A percentile compares a stretch with the other conserved stretches of the same genome.
Evolutionary conservation across 92 coral and sea anemone genomes (phyloP).

Genomic region (Epizoanthus ramosus): DNA sequence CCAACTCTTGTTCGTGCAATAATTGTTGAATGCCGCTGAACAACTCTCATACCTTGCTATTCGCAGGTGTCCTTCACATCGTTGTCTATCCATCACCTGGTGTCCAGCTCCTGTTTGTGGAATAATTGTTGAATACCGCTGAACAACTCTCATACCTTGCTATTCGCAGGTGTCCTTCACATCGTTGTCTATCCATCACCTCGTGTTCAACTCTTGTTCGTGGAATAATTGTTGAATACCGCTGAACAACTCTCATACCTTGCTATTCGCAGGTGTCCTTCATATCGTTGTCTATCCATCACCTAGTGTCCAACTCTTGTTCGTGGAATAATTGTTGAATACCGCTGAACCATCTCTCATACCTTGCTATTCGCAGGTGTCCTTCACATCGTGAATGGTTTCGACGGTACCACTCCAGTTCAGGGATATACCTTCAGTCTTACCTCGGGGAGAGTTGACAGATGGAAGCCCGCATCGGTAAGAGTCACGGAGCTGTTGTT

Average conservation of each 20-base stretch:
- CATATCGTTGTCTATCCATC: no score
- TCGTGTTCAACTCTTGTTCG: no score
- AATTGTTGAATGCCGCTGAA: not conserved
- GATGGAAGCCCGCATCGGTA: slow-evolving; percentile 81
- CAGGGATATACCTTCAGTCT: slow-evolving; percentile 75
- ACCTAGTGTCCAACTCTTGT: no score
- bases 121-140: not conserved
- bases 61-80: slow-evolving; percentile 75
- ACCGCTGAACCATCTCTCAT: not conserved
- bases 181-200: no score
- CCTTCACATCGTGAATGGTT: slow-evolving; percentile 79
- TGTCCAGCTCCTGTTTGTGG: no score
- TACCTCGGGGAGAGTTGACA: slow-evolving; percentile 48
- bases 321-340: no score
- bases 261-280: slow-evolving; percentile 63
- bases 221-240: not conserved
- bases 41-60: not conserved
- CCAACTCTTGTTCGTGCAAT: no score
- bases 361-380: slow-evolving; percentile 54
- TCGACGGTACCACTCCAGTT: slow-evolving; percentile 43
- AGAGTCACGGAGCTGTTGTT: not conserved
- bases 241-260: not conserved
- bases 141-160: not conserved
- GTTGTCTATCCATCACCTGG: no score
- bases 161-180: slow-evolving; percentile 71